Evolutionary conservation across 2,113 vertebrate genomes (phyloP).

Genomic region (Ornithorhynchus anatinus): DNA sequence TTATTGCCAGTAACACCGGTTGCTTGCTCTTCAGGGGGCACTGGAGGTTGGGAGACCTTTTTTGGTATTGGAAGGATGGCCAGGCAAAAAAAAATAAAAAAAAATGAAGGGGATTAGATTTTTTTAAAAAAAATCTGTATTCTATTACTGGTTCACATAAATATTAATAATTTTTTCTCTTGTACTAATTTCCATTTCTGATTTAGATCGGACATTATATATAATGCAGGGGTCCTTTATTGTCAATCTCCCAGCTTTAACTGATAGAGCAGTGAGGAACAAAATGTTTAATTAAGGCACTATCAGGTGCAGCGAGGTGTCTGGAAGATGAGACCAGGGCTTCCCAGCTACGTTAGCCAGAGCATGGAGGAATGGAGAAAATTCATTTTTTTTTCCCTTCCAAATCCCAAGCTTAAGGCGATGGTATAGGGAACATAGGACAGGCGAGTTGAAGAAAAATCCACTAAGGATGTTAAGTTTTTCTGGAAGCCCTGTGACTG

Average conservation of each 20-base stretch:
- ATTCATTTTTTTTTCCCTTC: neutral
- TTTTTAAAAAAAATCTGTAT: too few species aligned
- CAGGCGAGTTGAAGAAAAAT: neutral
- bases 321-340: neutral
- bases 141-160: neutral
- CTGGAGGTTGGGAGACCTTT: too few species aligned
- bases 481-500: too few species aligned
- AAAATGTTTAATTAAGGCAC: constrained; percentile 1
- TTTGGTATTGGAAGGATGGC: too few species aligned
- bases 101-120: too few species aligned
- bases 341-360: constrained; percentile 16
- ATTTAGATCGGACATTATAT: constrained; percentile 12
- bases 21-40: too few species aligned
- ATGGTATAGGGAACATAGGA: neutral
- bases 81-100: too few species aligned
- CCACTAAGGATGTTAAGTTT: neutral
- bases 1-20: too few species aligned
- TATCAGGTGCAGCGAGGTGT: neutral
- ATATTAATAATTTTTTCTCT: constrained; percentile 24
- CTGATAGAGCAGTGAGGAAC: constrained; percentile 10
- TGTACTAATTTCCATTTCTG: constrained; percentile 6
- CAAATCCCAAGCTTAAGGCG: neutral
- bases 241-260: constrained; percentile 26
- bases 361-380: neutral
- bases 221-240: neutral